Evolutionary conservation across 2,797 vertebrate genomes (phyloP).

Genomic region (Sebastiscus tertius): DNA sequence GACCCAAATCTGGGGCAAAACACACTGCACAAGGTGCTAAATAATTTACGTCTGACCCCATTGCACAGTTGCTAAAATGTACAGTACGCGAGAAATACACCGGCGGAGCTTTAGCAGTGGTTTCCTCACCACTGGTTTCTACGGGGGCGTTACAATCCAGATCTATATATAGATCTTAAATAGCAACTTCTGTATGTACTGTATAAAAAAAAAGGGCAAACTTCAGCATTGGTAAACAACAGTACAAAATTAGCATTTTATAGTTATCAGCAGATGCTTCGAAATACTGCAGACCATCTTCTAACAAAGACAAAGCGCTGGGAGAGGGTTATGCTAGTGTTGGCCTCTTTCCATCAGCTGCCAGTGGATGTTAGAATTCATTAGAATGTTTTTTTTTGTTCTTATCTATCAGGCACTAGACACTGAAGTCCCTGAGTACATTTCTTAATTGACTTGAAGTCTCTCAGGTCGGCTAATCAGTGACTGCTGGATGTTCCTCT

Average conservation of each 20-base stretch:
- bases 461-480: not conserved
- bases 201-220: not conserved
- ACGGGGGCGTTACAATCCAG: not conserved
- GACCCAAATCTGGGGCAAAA: conserved; percentile 70
- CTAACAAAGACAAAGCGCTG: conserved; percentile 10
- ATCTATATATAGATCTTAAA: not conserved
- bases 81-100: conserved; percentile 56
- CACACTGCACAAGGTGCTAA: conserved; percentile 66
- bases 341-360: conserved; percentile 38
- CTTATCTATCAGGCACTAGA: conserved; percentile 12
- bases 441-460: conserved; percentile 13
- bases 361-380: conserved; percentile 18
- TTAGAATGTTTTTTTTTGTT: conserved; percentile 18
- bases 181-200: not conserved
- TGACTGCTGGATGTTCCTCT: not conserved
- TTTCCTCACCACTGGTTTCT: conserved; percentile 24
- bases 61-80: conserved; percentile 75
- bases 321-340: conserved; percentile 16
- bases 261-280: conserved; percentile 39
- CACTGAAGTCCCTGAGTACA: not conserved
- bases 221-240: not conserved
- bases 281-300: conserved; percentile 35
- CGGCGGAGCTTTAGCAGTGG: conserved; percentile 21
- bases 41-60: conserved; percentile 80
- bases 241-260: conserved; percentile 2